Evolutionary conservation across 2,797 vertebrate species (phyloP), one percentile per base, ranked within the genome.

Genomic region (Neoniphon sammara): DNA sequence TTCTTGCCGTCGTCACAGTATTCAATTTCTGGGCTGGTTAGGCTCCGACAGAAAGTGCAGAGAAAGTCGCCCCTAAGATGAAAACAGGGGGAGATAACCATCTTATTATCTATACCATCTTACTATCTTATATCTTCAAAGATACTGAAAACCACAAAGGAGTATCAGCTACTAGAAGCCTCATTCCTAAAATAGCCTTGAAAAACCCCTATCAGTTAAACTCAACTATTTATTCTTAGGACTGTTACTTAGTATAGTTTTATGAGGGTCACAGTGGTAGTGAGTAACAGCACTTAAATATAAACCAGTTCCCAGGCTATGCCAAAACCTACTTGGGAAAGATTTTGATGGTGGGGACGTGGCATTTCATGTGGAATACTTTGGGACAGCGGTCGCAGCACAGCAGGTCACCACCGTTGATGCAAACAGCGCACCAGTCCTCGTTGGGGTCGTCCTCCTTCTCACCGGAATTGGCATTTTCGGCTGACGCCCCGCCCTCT

Each of bases 391-490:
- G 97, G 84, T 99, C 98, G 79, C 98, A 99, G 90, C 98, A 99
- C 15, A 99, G 89, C 17, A 99, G 94, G 79, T 99, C 96, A 11
- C 98, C 98, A 58, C 98, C 98, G 0, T 99, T 99, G 85, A 96
- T 97, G 89, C 98, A 99, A 66, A 99, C 98, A 0, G 97, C 98
- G 66, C 98, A 99, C 98, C 98, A 99, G 92, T 99, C 98, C 88
- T 99, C 98, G 60, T 99, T 99, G 2, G 98, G 98, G 78, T 99
- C 98, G 0, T 99, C 97, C 0, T 98, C 97, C 87, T 98, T 98
- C 21, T 82, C 89, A 5, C 72, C 76, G 5, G 75, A 69, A 83
- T 89, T 95, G 62, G 27, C 76, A 1, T 85, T 68, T 27, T 60
- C 88, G 5, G 80, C 31, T 2, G 77, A 25, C 79, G 30, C 87